Evolutionary conservation across 2,888 invertebrate species (phyloP), one percentile per base, ranked within the genome.

Genomic region (Boloria euphrosyne): DNA sequence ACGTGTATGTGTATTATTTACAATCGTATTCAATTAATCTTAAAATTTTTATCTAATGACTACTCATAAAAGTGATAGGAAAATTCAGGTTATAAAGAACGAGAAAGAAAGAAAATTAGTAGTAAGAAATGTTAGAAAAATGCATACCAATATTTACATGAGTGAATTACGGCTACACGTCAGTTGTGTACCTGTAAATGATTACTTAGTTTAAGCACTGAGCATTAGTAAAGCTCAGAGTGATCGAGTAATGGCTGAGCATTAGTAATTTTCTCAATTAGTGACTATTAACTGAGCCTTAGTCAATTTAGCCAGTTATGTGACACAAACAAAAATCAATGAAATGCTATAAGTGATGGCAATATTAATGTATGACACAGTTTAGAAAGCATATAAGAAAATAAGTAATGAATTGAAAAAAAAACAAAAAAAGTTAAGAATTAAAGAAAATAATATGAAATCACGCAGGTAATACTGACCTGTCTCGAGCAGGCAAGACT

Each of bases 141-240:
- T 44, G 67, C 74, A 66, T 75, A 76, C 75, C 75, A 70, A 55
- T 65, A 71, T 70, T 61, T 71, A 71, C 61, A 66, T 61, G 58
- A 70, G 66, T 58, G 54, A 65, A 51, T 65, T 66, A 53, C 75
- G 78, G 80, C 78, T 85, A 89, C 83, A 87, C 89, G 79, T 89
- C 87, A 51, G 84, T 84, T 31, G 89, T 85, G 84, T 81, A 85
- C 82, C 89, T 89, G 88, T 2, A 87, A 69, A 86, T 73, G 64
- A 66, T 69, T 55, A 60, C 53, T 68, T 59, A 59, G 17, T 54
- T 53, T 38, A 38, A 60, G 49, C 43, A 46, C 17, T 49, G n/a
- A 43, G 17, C 44, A 14, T 16, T 14, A 31, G 38, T 54, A 10
- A 18, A 49, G n/a, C 38, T 47, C 13, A 38, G 17, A 38, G 31